Percentiles rank a stretch among this genome's conserved stretches.
phyloP scores from a whole-genome alignment of 2,888 invertebrate genomes.

The Ormyrus pomaceus region DNA sequence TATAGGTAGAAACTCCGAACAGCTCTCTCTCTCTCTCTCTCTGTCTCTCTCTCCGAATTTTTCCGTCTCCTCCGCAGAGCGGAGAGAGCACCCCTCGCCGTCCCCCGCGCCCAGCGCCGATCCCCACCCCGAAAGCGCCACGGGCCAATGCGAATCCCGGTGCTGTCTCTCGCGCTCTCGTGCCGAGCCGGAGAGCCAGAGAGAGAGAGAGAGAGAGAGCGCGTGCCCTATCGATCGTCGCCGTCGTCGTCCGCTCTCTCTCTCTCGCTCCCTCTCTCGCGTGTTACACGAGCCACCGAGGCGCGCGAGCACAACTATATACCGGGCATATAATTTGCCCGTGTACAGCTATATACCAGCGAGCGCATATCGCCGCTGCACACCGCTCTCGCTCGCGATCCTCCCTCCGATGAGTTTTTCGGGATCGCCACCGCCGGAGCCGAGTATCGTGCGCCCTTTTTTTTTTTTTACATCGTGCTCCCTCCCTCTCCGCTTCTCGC shows the following conservation, averaged over 20 bases:
- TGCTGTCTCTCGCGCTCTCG: constrained; percentile 1
- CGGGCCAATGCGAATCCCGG: constrained; percentile 35
- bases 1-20: too few species aligned
- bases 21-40: not conserved
- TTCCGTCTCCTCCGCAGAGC: not conserved
- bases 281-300: not conserved
- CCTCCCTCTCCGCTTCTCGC: too few species aligned
- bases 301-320: not conserved
- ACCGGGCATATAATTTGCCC: constrained; percentile 30
- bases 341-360: not conserved
- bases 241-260: not conserved
- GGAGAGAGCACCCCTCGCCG: not conserved
- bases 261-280: not conserved
- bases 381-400: too few species aligned
- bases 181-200: constrained; percentile 17
- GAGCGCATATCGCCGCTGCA: not conserved
- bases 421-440: too few species aligned
- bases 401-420: too few species aligned
- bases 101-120: not conserved
- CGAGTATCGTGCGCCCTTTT: too few species aligned
- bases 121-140: constrained; percentile 7
- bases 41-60: constrained; percentile 16
- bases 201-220: constrained; percentile 7
- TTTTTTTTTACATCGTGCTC: too few species aligned
- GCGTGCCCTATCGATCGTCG: constrained; percentile 48